Evolutionary conservation across 2,113 vertebrate genomes (phyloP).

Genomic region (Dipodomys spectabilis): DNA sequence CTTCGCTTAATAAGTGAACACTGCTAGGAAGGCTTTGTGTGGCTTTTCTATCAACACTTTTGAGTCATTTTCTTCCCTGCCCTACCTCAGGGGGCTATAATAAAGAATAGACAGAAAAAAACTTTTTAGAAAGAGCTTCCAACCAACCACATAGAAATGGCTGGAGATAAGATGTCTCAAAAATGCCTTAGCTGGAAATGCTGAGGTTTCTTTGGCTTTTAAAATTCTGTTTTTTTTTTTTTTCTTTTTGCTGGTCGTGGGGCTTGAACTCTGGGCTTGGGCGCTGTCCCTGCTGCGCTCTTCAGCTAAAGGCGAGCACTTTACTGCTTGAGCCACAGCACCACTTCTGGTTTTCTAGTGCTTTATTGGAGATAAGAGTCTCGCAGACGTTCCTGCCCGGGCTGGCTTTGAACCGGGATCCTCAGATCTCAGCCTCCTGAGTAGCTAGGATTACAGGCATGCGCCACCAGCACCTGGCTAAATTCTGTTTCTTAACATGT

Average conservation of each 20-base stretch:
- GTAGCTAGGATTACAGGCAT: too few relatives aligned
- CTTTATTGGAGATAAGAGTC: too few relatives aligned
- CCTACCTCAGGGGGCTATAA: background rate
- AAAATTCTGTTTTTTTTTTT: background rate
- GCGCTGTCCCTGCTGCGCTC: too few relatives aligned
- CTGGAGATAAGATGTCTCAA: constrained; percentile 34
- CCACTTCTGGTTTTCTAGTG: too few relatives aligned
- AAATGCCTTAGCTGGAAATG: constrained; percentile 53
- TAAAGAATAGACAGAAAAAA: constrained; percentile 40
- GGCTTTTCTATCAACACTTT: constrained; percentile 54
- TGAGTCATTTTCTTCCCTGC: constrained; percentile 53
- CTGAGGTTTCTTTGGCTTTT: constrained; percentile 50
- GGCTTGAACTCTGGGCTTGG: too few relatives aligned
- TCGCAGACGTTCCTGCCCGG: too few relatives aligned
- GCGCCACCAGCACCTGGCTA: too few relatives aligned
- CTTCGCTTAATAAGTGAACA: constrained; percentile 53
- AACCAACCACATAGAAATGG: constrained; percentile 42
- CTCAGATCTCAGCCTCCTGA: too few relatives aligned
- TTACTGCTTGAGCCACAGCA: too few relatives aligned
- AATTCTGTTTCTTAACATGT: constrained; percentile 3
- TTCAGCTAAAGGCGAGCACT: too few relatives aligned
- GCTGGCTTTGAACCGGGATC: too few relatives aligned
- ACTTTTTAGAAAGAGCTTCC: constrained; percentile 38
- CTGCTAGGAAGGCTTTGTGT: constrained; percentile 39
- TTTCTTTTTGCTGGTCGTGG: too few relatives aligned